Evolutionary conservation across 1,140 invertebrate genomes (phyloP), one percentile per base, ranked within the genome.

Genomic region (Tetragnatha versicolor): DNA sequence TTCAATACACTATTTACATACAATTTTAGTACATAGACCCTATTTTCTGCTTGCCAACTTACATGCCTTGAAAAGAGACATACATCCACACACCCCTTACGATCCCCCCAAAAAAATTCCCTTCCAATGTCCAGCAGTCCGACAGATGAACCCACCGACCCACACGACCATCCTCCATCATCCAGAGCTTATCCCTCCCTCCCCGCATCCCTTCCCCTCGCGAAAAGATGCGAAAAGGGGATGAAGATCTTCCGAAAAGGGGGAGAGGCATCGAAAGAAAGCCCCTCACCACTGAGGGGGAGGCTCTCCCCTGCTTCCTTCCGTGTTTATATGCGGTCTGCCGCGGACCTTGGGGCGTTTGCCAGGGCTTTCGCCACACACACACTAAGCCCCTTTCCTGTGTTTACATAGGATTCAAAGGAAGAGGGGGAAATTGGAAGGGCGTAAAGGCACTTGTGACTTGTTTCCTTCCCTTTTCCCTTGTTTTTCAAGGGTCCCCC

Each of bases 311-410:
- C 63, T 39, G 49, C 63, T 68, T 68, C 63, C 63, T 68, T 68
- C 63, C 63, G 63, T 68, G 63, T 68, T 68, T 68, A 68, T 68
- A 45, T 68, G 63, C 63, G 63, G 63, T 68, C 37, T 37, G 63
- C 27, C 39, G 63, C 5, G 14, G 55, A 17, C 63, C 63, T 45
- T n/a, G 29, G 63, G 63, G 25, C 39, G 29, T 68, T 68, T 47
- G 37, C n/a, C 49, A 29, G 63, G 63, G 63, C 45, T 68, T 68
- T 45, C 63, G 63, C 42, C 25, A 45, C 31, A 58, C 55, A 68
- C 25, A 68, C 33, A 68, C 37, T 42, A 47, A 49, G 39, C 31
- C 45, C 39, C 39, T 63, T 68, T 68, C 45, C 39, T 29, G 63
- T 68, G 63, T 68, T 68, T 68, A 49, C 45, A 42, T 68, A 42